A percentile compares a stretch with the other conserved stretches of the same genome.
Conservation (phyloP, 2,888 invertebrate genomes). For the Hypomecis punctinalis region DNA sequence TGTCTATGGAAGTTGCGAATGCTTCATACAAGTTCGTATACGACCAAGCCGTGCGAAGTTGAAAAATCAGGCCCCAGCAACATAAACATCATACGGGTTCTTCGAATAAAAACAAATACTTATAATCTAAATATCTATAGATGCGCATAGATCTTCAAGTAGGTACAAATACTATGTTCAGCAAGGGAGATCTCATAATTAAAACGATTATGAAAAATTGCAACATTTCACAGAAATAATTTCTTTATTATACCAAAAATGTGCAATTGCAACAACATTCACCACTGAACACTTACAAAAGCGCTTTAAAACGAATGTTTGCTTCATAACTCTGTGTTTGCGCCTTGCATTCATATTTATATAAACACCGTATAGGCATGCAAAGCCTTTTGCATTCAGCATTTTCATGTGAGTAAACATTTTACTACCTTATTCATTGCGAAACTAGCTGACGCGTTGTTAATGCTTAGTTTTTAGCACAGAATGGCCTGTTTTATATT, state of each 20-base stretch:
- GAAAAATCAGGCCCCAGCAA: no score
- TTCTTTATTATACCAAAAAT: constrained; percentile 8
- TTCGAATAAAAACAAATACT: no score
- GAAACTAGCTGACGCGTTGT: constrained; percentile 4
- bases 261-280: constrained; percentile 17
- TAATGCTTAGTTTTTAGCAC: constrained; percentile 15
- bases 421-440: constrained; percentile 37
- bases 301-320: constrained; percentile 60
- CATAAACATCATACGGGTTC: no score
- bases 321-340: constrained; percentile 65
- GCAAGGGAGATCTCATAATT: no score
- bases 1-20: no score
- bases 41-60: no score
- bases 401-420: constrained; percentile 45
- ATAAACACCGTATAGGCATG: constrained; percentile 47
- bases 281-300: constrained; percentile 36
- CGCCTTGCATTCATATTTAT: constrained; percentile 53
- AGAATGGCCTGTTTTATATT: constrained; percentile 5
- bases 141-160: no score
- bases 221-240: not conserved
- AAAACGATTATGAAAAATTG: no score
- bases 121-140: no score
- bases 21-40: no score
- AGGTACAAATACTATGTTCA: no score
- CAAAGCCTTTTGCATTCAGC: constrained; percentile 60